These are phyloP conservation scores for Sphaerolaimus hirsutus DNA, from an alignment of 2,888 invertebrate genomes.

Conservation along the genomic window DNA sequence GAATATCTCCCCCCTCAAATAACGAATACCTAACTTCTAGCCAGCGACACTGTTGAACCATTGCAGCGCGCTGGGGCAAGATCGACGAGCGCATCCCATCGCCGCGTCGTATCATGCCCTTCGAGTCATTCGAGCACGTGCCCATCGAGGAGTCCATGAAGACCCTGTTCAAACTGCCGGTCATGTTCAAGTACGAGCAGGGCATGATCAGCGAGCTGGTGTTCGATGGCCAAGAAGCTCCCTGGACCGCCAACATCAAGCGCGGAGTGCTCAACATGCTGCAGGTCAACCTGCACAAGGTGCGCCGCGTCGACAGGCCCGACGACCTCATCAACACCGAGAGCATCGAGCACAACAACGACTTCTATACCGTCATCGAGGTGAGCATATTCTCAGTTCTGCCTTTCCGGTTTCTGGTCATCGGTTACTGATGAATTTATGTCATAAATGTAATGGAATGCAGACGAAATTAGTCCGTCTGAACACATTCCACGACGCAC, in stretches of 20 bases:
- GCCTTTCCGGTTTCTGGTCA: no score
- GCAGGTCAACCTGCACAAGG: constrained; percentile 9
- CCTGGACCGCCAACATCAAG: constrained; percentile 21
- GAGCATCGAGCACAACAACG: neutral
- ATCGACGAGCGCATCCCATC: constrained; percentile 3
- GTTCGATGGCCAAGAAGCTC: constrained; percentile 12
- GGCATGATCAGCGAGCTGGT: constrained; percentile 11
- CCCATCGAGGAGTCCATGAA: constrained; percentile 10
- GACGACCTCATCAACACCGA: neutral
- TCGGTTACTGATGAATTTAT: no score
- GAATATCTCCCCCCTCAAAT: neutral
- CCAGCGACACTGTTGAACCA: neutral
- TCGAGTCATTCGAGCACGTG: constrained; percentile 10
- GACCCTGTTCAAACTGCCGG: constrained; percentile 11
- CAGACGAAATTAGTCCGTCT: no score
- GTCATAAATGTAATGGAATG: neutral
- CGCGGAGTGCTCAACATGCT: constrained; percentile 18
- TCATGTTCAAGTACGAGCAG: constrained; percentile 14
- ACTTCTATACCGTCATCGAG: constrained; percentile 10
- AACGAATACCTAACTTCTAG: no score
- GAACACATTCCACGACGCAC: no score
- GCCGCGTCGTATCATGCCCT: constrained; percentile 4
- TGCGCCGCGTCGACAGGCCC: neutral
- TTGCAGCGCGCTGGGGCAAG: constrained; percentile 5
- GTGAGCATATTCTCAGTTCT: no score